Conservation (phyloP, 2,888 invertebrate species). For the Rotaria macrura region DNA sequence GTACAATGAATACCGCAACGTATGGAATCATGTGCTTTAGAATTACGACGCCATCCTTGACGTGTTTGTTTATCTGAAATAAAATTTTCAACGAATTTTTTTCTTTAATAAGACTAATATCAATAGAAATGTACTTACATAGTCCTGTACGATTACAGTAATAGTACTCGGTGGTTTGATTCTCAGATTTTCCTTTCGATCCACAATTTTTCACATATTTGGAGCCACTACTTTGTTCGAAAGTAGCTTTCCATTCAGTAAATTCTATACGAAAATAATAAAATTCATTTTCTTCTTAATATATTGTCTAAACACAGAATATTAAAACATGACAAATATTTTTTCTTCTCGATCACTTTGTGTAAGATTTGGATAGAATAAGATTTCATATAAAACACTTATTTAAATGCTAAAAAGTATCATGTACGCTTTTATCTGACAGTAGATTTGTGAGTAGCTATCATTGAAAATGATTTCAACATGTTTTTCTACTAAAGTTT, state of each 20-base stretch:
- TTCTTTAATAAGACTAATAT: not conserved
- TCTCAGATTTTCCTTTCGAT: conserved; percentile 1
- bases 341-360: too few species aligned
- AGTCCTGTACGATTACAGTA: conserved; percentile 7
- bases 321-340: too few species aligned
- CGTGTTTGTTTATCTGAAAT: not conserved
- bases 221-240: not conserved
- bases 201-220: conserved; percentile 21
- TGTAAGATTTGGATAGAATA: too few species aligned
- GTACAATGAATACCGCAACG: conserved; percentile 19
- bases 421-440: too few species aligned
- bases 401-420: too few species aligned
- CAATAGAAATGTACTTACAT: not conserved
- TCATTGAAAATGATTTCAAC: too few species aligned
- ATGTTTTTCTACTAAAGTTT: too few species aligned
- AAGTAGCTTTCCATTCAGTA: conserved; percentile 5
- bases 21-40: not conserved
- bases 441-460: too few species aligned
- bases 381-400: too few species aligned
- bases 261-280: not conserved
- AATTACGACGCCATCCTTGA: conserved; percentile 11
- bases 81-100: too few species aligned
- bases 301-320: too few species aligned
- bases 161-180: conserved; percentile 13
- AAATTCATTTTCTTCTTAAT: too few species aligned